These are phyloP conservation scores for Pyrocoelia pectoralis DNA, from an alignment of 2,888 invertebrate species.

Conservation along the genomic window DNA sequence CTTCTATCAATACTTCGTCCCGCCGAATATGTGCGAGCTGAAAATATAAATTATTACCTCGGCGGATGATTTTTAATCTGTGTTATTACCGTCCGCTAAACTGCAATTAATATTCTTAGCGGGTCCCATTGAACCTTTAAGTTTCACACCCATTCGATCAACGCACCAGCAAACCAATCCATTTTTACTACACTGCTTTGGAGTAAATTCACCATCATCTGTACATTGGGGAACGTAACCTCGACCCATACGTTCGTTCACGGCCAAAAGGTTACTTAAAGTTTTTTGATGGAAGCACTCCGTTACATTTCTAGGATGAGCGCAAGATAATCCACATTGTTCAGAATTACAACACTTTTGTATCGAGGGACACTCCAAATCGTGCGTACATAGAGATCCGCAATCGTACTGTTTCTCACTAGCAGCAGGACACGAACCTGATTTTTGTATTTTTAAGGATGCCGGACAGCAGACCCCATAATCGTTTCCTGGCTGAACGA, in stretches of 20 bases:
- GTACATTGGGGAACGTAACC: constrained; percentile 87
- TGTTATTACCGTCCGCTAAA: constrained; percentile 54
- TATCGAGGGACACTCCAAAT: constrained; percentile 82
- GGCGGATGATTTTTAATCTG: too few species aligned
- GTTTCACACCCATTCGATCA: constrained; percentile 78
- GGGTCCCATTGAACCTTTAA: constrained; percentile 82
- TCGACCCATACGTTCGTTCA: constrained; percentile 80
- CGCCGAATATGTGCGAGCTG: constrained; percentile 49
- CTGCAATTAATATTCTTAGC: constrained; percentile 74
- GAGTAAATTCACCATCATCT: constrained; percentile 73
- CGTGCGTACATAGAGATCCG: constrained; percentile 76
- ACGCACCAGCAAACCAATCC: constrained; percentile 91
- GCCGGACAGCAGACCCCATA: constrained; percentile 90
- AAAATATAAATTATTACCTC: too few species aligned
- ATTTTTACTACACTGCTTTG: constrained; percentile 83
- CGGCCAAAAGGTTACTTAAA: constrained; percentile 77
- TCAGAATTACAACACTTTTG: constrained; percentile 83
- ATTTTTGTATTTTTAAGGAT: constrained; percentile 76
- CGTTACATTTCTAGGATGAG: constrained; percentile 78
- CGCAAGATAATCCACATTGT: constrained; percentile 77
- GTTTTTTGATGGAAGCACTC: constrained; percentile 81
- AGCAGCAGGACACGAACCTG: constrained; percentile 76
- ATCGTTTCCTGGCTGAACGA: constrained; percentile 81
- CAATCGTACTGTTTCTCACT: constrained; percentile 62
- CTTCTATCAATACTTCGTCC: constrained; percentile 53